Conservation (phyloP, 1,140 invertebrate genomes). For the Drosophila nasuta region DNA sequence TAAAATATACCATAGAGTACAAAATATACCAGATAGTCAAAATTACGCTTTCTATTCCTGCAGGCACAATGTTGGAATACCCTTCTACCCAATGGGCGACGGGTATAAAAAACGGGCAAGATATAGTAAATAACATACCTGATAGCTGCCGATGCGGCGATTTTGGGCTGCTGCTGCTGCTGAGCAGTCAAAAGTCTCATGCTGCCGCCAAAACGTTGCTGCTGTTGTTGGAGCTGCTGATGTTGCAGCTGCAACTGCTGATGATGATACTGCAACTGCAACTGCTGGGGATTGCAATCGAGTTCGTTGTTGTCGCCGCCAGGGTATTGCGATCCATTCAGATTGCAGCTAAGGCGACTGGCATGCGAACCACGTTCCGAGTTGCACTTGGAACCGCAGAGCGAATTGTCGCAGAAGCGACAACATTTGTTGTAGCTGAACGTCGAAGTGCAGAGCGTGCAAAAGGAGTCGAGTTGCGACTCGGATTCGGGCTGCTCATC, state of each 20-base stretch:
- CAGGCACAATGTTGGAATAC: no score
- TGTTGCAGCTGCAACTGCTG: conserved; percentile 21
- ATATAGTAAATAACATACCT: conserved; percentile 34
- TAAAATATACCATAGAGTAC: no score
- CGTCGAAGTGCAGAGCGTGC: conserved; percentile 81
- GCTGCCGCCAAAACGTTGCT: conserved; percentile 53
- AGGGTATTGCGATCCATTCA: conserved; percentile 31
- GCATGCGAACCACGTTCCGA: conserved; percentile 71
- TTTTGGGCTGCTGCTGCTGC: conserved; percentile 45
- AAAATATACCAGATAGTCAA: no score
- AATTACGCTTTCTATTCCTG: no score
- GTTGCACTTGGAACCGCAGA: conserved; percentile 80
- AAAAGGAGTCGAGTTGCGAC: conserved; percentile 79
- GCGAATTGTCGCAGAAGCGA: conserved; percentile 76
- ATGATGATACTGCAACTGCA: conserved; percentile 1
- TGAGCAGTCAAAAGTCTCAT: conserved; percentile 39
- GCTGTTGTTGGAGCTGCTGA: conserved; percentile 32
- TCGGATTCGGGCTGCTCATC: conserved; percentile 58
- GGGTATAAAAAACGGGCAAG: no score
- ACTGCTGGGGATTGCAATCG: conserved; percentile 21
- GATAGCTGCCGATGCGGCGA: conserved; percentile 45
- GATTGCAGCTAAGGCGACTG: conserved; percentile 59
- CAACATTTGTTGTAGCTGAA: conserved; percentile 84
- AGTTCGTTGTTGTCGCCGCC: conserved; percentile 22
- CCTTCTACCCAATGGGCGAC: no score